Evolutionary conservation across 2,888 invertebrate genomes (phyloP).

Genomic region (Barypeithes pellucidus): DNA sequence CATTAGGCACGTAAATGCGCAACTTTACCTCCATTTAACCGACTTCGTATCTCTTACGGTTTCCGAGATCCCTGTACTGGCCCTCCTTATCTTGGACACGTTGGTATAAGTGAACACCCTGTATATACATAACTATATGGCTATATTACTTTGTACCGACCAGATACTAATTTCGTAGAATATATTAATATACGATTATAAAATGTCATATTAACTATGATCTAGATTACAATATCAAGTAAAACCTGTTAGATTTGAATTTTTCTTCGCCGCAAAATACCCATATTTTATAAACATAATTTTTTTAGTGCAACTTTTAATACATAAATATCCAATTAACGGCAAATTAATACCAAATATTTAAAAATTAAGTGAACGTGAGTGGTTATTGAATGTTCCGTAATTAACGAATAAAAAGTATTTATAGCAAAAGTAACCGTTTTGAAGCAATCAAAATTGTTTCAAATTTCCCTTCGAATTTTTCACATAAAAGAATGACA

Average conservation of each 20-base stretch:
- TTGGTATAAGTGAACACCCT: no score
- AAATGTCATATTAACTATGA: not conserved
- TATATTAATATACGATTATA: constrained; percentile 3
- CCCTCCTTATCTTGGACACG: no score
- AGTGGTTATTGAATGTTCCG: not conserved
- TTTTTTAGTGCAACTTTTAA: constrained; percentile 10
- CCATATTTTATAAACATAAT: not conserved
- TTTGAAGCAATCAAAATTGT: no score
- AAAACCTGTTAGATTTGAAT: constrained; percentile 22
- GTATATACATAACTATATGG: no score
- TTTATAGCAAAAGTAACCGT: not conserved
- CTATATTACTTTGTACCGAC: no score
- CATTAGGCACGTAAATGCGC: no score
- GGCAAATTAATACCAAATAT: not conserved
- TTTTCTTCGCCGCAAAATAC: not conserved
- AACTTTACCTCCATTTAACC: no score
- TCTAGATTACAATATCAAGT: constrained; percentile 19
- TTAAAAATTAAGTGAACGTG: not conserved
- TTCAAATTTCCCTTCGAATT: no score
- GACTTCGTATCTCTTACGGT: no score
- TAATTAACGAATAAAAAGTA: no score
- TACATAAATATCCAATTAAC: constrained; percentile 7
- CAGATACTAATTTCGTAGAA: not conserved
- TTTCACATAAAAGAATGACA: no score
- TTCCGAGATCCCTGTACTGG: no score